phyloP scores from a whole-genome alignment of 2,797 vertebrate species.

The Neoniphon sammara region DNA sequence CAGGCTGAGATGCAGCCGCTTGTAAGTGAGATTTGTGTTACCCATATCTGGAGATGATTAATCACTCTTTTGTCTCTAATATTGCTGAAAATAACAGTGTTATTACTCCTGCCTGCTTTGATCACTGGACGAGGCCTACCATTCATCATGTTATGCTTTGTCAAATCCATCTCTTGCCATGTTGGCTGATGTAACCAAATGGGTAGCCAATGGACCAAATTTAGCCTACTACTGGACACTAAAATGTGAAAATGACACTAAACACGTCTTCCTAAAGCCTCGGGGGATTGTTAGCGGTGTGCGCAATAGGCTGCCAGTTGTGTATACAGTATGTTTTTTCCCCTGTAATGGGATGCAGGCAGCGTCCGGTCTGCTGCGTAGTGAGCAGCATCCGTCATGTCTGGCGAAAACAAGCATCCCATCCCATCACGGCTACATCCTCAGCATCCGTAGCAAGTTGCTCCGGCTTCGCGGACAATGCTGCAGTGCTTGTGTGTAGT shows the following conservation, averaged over 20 bases:
- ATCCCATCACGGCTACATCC: conserved; percentile 58
- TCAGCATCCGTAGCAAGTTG: conserved; percentile 66
- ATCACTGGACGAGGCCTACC: conserved; percentile 22
- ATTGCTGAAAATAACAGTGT: neutral
- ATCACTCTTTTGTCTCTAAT: neutral
- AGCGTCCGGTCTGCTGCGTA: conserved; percentile 68
- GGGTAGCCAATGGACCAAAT: neutral
- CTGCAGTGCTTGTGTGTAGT: neutral
- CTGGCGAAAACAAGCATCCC: conserved; percentile 74
- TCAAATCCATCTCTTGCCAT: conserved; percentile 44
- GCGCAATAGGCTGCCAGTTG: neutral
- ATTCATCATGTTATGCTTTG: neutral
- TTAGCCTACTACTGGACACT: conserved; percentile 5
- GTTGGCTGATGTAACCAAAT: neutral
- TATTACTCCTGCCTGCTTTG: neutral
- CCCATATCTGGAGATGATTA: neutral
- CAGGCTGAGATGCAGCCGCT: conserved; percentile 97
- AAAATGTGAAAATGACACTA: neutral
- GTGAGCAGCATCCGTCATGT: conserved; percentile 75
- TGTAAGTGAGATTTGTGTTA: conserved; percentile 79
- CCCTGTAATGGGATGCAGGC: conserved; percentile 16
- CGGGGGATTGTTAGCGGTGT: neutral
- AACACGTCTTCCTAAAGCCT: neutral
- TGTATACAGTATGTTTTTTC: conserved; percentile 1
- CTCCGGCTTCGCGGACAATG: conserved; percentile 19